Evolutionary conservation across 1,140 invertebrate genomes (phyloP).

Genomic region (Gryllus bimaculatus): DNA sequence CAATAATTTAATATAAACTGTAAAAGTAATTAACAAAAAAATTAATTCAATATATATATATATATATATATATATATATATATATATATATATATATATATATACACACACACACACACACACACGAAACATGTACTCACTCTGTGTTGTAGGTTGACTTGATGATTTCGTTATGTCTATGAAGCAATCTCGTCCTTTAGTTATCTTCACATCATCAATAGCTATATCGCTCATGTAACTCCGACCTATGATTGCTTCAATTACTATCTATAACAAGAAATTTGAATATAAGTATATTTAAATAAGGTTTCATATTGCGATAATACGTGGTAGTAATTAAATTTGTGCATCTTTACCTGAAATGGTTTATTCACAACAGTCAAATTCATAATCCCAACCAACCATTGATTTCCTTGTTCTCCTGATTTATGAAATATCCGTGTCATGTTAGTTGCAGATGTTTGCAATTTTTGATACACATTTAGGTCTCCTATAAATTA

Average conservation of each 20-base stretch:
- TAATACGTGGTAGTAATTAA: neutral
- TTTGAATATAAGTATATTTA: neutral
- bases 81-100: too few species aligned
- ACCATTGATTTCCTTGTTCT: conserved; percentile 64
- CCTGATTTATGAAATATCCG: conserved; percentile 47
- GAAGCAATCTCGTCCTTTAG: conserved; percentile 13
- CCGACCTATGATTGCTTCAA: conserved; percentile 54
- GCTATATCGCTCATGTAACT: conserved; percentile 64
- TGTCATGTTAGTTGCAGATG: too few species aligned
- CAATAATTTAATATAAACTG: too few species aligned
- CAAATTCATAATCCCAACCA: conserved; percentile 42
- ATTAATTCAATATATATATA: too few species aligned
- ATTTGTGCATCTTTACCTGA: conserved; percentile 41
- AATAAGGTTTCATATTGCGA: neutral
- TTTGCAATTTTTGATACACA: too few species aligned
- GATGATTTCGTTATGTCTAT: neutral
- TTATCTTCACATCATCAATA: conserved; percentile 52
- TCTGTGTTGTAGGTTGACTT: too few species aligned
- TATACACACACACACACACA: too few species aligned
- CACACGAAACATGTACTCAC: too few species aligned
- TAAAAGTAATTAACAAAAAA: too few species aligned
- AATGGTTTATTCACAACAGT: conserved; percentile 42
- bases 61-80: too few species aligned
- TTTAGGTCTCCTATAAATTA: too few species aligned
- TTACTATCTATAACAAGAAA: conserved; percentile 47